Percentiles rank a stretch among this genome's conserved stretches.
These are phyloP conservation scores for Grallaria varia DNA, from an alignment of 2,113 vertebrate species.

Conservation along the genomic window DNA sequence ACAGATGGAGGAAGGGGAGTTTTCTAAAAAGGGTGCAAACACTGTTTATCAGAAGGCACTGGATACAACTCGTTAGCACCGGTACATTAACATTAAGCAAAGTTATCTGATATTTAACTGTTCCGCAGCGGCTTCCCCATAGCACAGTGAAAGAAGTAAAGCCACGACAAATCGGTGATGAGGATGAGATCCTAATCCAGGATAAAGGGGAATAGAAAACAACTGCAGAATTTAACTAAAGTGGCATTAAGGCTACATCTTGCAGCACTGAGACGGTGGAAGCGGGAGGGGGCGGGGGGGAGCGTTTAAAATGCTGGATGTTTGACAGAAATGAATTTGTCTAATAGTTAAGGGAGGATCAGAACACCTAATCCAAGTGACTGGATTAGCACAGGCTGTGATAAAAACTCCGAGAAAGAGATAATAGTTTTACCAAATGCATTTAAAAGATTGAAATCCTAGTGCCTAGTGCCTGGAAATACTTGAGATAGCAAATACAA, in stretches of 20 bases:
- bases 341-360: background rate
- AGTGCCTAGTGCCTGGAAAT: background rate
- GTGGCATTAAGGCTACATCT: conserved; percentile 1
- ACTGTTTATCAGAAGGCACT: background rate
- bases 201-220: background rate
- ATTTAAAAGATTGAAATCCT: background rate
- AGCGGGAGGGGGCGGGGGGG: accelerated
- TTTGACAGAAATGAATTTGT: conserved; percentile 40
- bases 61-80: background rate
- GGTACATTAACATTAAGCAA: background rate
- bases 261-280: background rate
- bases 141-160: background rate
- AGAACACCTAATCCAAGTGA: conserved; percentile 21
- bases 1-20: background rate
- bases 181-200: conserved; percentile 20
- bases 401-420: background rate
- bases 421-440: background rate
- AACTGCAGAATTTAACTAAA: conserved; percentile 18
- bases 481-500: background rate
- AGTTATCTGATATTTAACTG: background rate
- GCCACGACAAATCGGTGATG: background rate
- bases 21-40: background rate
- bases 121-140: background rate
- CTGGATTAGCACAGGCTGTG: background rate
- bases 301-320: background rate